Percentiles rank a stretch among this genome's conserved stretches.
Evolutionary conservation across 2,888 invertebrate species (phyloP).

Genomic region (Chrysomela aeneicollis): DNA sequence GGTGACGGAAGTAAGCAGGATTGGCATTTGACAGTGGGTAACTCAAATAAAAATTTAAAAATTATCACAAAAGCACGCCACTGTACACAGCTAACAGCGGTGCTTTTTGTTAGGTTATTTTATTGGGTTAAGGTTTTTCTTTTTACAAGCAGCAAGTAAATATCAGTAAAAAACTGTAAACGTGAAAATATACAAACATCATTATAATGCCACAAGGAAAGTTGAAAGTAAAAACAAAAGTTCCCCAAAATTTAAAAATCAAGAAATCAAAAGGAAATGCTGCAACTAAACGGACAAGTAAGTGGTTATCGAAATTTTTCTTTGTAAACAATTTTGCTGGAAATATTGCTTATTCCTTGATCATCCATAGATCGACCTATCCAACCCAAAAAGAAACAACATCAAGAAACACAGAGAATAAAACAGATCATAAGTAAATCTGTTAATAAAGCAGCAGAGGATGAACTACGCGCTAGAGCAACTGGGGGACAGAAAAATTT

Average conservation of each 20-base stretch:
- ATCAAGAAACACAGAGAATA: conserved; percentile 69
- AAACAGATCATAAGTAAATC: conserved; percentile 73
- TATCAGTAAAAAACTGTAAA: too few species aligned
- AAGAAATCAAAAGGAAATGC: conserved; percentile 66
- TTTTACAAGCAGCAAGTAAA: too few species aligned
- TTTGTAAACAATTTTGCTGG: background rate
- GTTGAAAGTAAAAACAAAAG: conserved; percentile 71
- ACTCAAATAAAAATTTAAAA: too few species aligned
- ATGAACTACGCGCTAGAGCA: conserved; percentile 70
- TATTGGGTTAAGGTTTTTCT: too few species aligned
- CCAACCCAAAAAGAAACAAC: conserved; percentile 69
- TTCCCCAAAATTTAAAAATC: conserved; percentile 65
- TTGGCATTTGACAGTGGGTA: too few species aligned
- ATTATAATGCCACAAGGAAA: conserved; percentile 73
- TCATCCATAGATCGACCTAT: conserved; percentile 68
- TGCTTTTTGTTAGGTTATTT: too few species aligned
- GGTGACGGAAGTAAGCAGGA: too few species aligned
- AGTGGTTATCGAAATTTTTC: conserved; percentile 51
- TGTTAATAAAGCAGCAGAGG: conserved; percentile 74
- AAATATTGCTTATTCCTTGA: background rate
- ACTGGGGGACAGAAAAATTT: conserved; percentile 60
- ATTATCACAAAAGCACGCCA: too few species aligned
- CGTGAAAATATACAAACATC: too few species aligned
- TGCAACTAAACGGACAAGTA: conserved; percentile 68
- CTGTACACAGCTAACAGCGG: too few species aligned